Percentiles rank a stretch among this genome's conserved stretches.
phyloP scores from a whole-genome alignment of 2,113 vertebrate genomes.

The Leptosomus discolor region DNA sequence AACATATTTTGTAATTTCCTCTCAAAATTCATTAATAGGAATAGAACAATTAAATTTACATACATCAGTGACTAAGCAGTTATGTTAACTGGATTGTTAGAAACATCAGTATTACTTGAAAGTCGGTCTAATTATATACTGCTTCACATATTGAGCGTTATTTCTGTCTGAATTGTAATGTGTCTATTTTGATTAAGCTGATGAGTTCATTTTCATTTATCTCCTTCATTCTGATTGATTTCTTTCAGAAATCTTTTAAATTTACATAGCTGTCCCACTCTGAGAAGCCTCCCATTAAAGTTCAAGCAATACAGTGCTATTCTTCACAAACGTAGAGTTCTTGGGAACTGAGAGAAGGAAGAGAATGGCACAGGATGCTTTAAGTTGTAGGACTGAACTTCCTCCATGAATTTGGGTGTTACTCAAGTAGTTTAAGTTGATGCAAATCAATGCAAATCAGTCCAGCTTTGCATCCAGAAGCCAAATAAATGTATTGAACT shows the following conservation, averaged over 20 bases:
- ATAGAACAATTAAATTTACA: background rate
- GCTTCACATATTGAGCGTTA: background rate
- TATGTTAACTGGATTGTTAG: background rate
- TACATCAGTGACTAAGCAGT: background rate
- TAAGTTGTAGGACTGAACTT: background rate
- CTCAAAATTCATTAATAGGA: background rate
- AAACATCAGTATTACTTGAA: background rate
- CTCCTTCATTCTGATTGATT: background rate
- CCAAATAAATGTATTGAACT: background rate
- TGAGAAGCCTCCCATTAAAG: background rate
- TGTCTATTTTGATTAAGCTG: slow-evolving; percentile 13
- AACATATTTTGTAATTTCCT: background rate
- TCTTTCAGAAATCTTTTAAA: background rate
- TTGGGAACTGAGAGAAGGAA: background rate
- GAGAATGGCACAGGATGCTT: background rate
- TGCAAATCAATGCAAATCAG: background rate
- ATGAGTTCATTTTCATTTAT: background rate
- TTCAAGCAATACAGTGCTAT: background rate
- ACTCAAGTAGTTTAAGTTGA: background rate
- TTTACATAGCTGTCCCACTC: background rate
- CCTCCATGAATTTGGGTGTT: background rate
- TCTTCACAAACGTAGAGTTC: background rate
- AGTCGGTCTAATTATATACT: background rate
- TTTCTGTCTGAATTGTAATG: background rate
- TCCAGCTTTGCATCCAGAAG: background rate